phyloP scores from a whole-genome alignment of 2,113 vertebrate genomes.

The Mixornis gularis region DNA sequence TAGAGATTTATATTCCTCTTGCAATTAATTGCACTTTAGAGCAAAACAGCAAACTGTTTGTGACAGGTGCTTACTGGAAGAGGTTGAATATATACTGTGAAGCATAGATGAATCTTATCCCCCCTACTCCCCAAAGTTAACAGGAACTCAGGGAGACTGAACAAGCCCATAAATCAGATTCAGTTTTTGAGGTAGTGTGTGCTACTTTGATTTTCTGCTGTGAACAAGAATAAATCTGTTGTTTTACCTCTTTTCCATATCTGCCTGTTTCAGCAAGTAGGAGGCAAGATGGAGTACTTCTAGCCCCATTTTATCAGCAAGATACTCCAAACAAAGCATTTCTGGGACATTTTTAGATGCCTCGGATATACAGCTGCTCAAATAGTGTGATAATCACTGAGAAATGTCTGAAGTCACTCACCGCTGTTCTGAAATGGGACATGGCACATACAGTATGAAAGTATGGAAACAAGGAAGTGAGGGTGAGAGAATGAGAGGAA shows the following conservation, averaged over 20 bases:
- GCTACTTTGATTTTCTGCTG: neutral
- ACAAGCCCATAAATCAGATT: neutral
- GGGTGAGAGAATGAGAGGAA: neutral
- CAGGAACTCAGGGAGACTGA: neutral
- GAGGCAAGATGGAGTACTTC: neutral
- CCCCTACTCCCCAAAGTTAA: neutral
- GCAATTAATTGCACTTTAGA: neutral
- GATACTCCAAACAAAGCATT: neutral
- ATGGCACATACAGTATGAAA: neutral
- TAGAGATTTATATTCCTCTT: neutral
- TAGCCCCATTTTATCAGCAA: constrained; percentile 26
- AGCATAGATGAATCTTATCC: neutral
- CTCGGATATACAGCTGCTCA: neutral
- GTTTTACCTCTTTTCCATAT: neutral
- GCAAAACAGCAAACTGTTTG: neutral
- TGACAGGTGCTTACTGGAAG: neutral
- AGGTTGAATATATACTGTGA: neutral
- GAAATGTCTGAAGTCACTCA: constrained; percentile 41
- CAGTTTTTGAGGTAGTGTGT: neutral
- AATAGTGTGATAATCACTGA: constrained; percentile 7
- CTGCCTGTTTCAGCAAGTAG: neutral
- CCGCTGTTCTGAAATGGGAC: constrained; percentile 22
- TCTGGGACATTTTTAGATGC: neutral
- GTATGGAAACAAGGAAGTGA: neutral
- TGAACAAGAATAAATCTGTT: neutral